These are phyloP conservation scores for Microcebus ravelobensis DNA, from an alignment of 2,113 vertebrate species.

Conservation along the genomic window DNA sequence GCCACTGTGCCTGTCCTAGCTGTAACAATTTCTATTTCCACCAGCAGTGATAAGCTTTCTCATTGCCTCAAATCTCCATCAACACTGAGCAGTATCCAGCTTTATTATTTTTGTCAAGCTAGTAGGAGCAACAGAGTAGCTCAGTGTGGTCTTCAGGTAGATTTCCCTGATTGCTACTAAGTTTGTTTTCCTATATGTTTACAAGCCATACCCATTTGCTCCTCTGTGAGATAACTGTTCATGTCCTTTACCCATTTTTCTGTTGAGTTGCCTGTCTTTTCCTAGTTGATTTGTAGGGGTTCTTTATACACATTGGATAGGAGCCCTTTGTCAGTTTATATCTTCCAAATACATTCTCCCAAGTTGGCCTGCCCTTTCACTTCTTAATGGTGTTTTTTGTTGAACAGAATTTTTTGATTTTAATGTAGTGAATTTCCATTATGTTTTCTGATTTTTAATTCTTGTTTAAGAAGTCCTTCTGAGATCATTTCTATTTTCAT, in stretches of 20 bases:
- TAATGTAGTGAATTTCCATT: neutral
- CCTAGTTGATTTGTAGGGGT: neutral
- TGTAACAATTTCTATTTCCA: neutral
- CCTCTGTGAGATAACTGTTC: neutral
- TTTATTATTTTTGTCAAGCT: neutral
- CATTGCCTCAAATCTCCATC: accelerated
- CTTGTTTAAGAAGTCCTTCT: neutral
- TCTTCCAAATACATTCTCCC: neutral
- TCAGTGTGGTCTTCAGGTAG: neutral
- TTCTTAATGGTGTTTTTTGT: too few species aligned
- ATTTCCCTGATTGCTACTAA: neutral
- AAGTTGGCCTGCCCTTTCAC: neutral
- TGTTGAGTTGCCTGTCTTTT: neutral
- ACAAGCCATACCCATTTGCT: too few species aligned
- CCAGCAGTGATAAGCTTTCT: neutral
- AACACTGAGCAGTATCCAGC: neutral
- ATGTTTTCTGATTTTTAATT: neutral
- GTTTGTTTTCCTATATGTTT: neutral
- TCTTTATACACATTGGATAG: neutral
- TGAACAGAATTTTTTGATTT: neutral
- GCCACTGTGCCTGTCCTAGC: too few species aligned
- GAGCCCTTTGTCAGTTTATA: neutral
- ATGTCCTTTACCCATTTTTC: neutral
- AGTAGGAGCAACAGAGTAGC: neutral
- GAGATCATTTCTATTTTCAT: neutral